Conservation (phyloP, 2,888 invertebrate species). For the Panorpa germanica region DNA sequence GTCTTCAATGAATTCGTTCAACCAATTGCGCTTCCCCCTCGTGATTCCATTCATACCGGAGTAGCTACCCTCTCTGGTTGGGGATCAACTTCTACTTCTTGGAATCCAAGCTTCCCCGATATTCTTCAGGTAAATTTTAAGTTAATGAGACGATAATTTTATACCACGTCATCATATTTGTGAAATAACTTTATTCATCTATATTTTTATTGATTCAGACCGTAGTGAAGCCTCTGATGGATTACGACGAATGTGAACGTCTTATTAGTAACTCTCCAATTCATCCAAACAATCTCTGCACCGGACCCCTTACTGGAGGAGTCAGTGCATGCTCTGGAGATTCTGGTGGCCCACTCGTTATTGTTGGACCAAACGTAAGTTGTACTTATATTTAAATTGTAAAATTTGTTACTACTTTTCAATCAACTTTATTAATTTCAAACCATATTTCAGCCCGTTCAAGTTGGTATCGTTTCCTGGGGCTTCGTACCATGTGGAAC, state of each 20-base stretch:
- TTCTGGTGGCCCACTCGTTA: conserved; percentile 14
- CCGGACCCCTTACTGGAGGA: conserved; percentile 17
- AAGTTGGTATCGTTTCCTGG: no score
- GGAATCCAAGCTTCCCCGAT: conserved; percentile 19
- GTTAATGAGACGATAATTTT: no score
- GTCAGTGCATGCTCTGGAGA: conserved; percentile 13
- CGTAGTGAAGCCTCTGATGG: conserved; percentile 19
- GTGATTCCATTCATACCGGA: conserved; percentile 7
- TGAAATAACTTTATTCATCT: no score
- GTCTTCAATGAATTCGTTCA: conserved; percentile 12
- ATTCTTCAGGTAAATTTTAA: no score
- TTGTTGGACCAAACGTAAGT: no score
- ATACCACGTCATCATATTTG: no score
- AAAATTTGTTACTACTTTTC: no score
- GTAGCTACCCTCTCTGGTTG: conserved; percentile 11
- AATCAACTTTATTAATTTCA: no score
- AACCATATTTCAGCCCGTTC: no score
- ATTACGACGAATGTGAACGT: conserved; percentile 18
- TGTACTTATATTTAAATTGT: no score
- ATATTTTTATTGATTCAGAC: no score
- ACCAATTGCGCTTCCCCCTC: conserved; percentile 9
- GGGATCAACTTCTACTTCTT: conserved; percentile 20
- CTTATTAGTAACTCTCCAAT: conserved; percentile 10
- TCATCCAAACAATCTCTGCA: conserved; percentile 11
- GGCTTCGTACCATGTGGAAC: no score